These are phyloP conservation scores for Lytechinus variegatus DNA, from an alignment of 35 echinoderm and acorn worm genomes.

Conservation along the genomic window DNA sequence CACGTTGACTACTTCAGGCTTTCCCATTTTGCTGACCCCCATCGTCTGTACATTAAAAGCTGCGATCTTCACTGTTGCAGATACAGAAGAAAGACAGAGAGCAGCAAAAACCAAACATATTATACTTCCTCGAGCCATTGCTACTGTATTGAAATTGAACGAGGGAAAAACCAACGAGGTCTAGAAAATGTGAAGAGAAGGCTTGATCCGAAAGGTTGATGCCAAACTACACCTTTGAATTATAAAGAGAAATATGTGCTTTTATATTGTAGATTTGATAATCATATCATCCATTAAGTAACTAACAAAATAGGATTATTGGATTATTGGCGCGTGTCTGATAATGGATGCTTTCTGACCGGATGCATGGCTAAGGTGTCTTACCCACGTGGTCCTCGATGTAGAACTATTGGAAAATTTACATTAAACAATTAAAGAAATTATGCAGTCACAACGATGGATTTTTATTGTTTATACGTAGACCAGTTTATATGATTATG, in stretches of 20 bases:
- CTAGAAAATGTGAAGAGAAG: neutral
- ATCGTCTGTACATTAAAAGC: slow-evolving; percentile 85
- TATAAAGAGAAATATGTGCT: neutral
- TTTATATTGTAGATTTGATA: neutral
- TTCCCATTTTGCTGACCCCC: slow-evolving; percentile 74
- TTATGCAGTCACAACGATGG: too few species aligned
- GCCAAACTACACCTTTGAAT: neutral
- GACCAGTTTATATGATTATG: too few species aligned
- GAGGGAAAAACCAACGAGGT: neutral
- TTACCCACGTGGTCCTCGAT: too few species aligned
- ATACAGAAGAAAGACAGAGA: neutral
- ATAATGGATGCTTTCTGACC: neutral
- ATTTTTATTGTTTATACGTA: too few species aligned
- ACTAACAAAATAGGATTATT: neutral
- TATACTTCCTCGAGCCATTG: neutral
- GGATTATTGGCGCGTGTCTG: slow-evolving; percentile 8
- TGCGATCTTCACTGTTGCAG: slow-evolving; percentile 20
- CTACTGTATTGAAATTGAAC: neutral
- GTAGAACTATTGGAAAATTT: too few species aligned
- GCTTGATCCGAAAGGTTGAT: neutral
- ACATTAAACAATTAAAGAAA: too few species aligned
- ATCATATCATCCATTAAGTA: neutral
- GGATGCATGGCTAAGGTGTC: too few species aligned
- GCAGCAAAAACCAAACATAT: neutral
- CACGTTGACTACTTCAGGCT: slow-evolving; percentile 76